Base-by-base conservation (phyloP, 2,113 vertebrate species). In the Muscicapa adusta region DNA sequence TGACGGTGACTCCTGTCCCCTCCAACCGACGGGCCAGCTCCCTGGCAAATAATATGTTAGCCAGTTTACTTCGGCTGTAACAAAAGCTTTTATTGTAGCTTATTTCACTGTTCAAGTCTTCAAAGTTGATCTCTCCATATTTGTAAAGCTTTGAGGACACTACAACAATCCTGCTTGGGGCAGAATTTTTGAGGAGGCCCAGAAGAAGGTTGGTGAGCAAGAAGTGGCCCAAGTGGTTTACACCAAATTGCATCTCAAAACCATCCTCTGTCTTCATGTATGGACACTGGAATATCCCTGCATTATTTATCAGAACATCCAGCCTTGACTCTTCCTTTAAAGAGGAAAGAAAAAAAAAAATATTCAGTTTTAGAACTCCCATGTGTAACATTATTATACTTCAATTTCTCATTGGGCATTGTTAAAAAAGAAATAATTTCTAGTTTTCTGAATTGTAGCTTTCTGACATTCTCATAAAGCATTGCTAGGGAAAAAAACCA, bases 121-220 rank as follows among this genome's bases (percentile, higher is more conserved):
- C 98, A 71, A 99, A 99, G 96, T 99, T 99, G 97, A 99, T 98
- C 80, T 98, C 97, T 84, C 99, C 99, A 0, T 99, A 98, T 96
- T 99, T 99, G 97, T 99, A 99, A 72, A 99, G 99, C 93, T 99
- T 99, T 45, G 99, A 99, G 75, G 99, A 99, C 58, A 99, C 99
- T 8, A 99, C 98, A 8, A 99, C 97, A 72, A 99, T 96, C 90
- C 99, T 98, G 96, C 99, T 99, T 7, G 99, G 99, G 61, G 98
- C 98, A 14, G 99, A 99, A 66, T 93, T 96, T 98, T 99, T 99
- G 73, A 99, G 98, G 20, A 98, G 98, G 89, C 98, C 98, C 65
- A 99, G 98, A 83, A 99, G 98, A 80, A 99, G 98, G 88, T 98
- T 98, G 54, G 99, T 99, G 92, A 99, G 98, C 45, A 99, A 98